Evolutionary conservation across 2,888 invertebrate species (phyloP), one percentile per base, ranked within the genome.

Genomic region (Drosophila mulleri): DNA sequence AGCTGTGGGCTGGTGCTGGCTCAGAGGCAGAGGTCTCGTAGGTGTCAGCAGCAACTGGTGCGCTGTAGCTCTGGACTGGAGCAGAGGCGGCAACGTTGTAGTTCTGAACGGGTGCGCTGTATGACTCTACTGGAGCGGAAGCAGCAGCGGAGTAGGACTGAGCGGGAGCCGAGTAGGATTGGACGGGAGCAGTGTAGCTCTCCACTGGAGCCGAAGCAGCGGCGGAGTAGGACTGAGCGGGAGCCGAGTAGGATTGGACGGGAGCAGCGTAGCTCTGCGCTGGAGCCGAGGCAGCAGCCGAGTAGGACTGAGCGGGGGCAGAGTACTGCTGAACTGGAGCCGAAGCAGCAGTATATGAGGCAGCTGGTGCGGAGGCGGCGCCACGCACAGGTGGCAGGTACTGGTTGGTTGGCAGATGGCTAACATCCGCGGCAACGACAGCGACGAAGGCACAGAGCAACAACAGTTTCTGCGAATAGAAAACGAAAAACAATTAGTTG

Each of bases 381-480:
- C 67, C 75, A 16, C 60, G 80, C 61, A 32, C 53, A 47, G 92
- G 91, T 16, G 91, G 91, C 80, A 91, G 76, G 57, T 92, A 91
- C n/a, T 89, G 63, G 73, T 82, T 89, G 53, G 81, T 74, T 35
- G 92, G 90, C 78, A 91, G 82, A 72, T 91, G 91, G 80, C 91
- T 91, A 70, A 91, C 87, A 73, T 90, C 90, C 64, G 90, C 90
- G 72, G 91, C 85, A 60, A 87, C 89, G 60, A 80, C 89, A 67
- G 90, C 89, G 62, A 91, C 80, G 54, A 90, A 83, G 68, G 91
- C 91, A 67, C 90, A 88, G 66, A 85, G 83, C 82, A 91, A 70
- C 63, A 92, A 66, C 58, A 91, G 59, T 91, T 91, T 92, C 91
- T 91, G 78, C 16, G 82, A 82, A 32, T 29, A 50, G 23, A 56